Base-by-base conservation (phyloP, 2,888 invertebrate species). In the Uloborus plumipes region DNA sequence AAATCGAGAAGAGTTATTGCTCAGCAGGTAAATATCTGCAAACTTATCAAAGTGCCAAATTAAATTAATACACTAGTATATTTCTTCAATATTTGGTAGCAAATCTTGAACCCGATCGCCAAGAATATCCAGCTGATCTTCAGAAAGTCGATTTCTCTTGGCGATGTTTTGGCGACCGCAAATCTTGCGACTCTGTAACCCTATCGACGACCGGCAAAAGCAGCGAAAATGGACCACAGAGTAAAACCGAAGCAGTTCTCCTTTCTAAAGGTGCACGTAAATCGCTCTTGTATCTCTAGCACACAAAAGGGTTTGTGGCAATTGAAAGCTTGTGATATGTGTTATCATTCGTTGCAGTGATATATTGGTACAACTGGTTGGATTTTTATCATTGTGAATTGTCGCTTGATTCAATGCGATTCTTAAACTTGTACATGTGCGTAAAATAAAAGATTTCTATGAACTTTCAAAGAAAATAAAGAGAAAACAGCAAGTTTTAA, bases 171-270 rank as follows among this genome's bases (percentile, higher is more conserved):
- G 77, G 77, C 77, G 77, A 59, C 49, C 53, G 11, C 47, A 55
- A n/a, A 31, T 20, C n/a, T 13, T 55, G 18, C 14, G 22, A 47
- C 49, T n/a, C 39, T 22, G 74, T 74, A 74, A 74, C 74, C 74
- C 74, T 74, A 58, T 9, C 58, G 66, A 55, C 77, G 20, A 70
- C 77, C 71, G 71, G 77, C 77, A 78, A 58, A 62, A 55, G 47
- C 58, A 51, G 64, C 71, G 18, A 78, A 78, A 78, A 78, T 78
- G 77, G 77, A 78, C 77, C 65, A 62, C 70, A 53, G 71, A 64
- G 66, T 65, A 51, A 78, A 70, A 64, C 55, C 58, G 64, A 70
- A 50, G 77, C 77, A 71, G 77, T 78, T 71, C 77, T 65, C 65
- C 58, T 71, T 65, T 78, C 65, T 65, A 78, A 71, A 75, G 71